Evolutionary conservation across 53 echinoderm and acorn worm species (phyloP).

Genomic region (Luidia sarsii): DNA sequence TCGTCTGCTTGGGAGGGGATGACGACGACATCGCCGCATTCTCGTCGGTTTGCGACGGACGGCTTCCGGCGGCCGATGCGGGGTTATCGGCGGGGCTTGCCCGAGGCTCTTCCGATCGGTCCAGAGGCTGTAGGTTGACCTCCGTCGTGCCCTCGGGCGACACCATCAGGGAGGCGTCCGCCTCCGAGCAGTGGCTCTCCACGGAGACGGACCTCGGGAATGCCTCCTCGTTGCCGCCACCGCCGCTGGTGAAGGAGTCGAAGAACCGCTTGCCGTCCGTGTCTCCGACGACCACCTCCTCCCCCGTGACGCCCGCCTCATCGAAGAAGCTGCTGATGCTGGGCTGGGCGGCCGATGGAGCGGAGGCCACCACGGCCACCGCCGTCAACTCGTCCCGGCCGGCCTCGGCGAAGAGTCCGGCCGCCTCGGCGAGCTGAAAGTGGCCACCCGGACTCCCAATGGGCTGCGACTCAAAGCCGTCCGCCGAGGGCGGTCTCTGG

Average conservation of each 20-base stretch:
- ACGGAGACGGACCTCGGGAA: slow-evolving; percentile 38
- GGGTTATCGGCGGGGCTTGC: too few relatives aligned
- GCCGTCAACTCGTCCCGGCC: slow-evolving; percentile 4
- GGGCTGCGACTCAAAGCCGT: slow-evolving; percentile 69
- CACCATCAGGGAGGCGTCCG: slow-evolving; percentile 4
- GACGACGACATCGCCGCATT: too few relatives aligned
- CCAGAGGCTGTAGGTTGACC: background rate
- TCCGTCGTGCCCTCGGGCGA: slow-evolving; percentile 31
- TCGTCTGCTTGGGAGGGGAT: slow-evolving; percentile 36
- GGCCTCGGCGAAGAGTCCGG: background rate
- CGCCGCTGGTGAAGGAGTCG: slow-evolving; percentile 79
- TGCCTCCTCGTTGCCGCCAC: too few relatives aligned
- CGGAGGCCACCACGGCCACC: slow-evolving; percentile 4
- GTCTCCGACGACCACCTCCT: slow-evolving; percentile 9
- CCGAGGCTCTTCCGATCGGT: too few relatives aligned
- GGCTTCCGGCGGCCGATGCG: background rate
- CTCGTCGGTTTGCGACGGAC: background rate
- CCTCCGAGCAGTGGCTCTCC: background rate
- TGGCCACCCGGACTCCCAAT: slow-evolving; percentile 65
- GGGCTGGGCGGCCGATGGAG: slow-evolving; percentile 21
- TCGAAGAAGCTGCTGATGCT: slow-evolving; percentile 60
- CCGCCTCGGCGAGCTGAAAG: slow-evolving; percentile 15
- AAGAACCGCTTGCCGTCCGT: slow-evolving; percentile 69
- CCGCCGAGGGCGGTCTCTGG: slow-evolving; percentile 12
- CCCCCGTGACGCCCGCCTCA: slow-evolving; percentile 44